phyloP scores from a whole-genome alignment of 2,888 invertebrate genomes.

The Nasonovia ribisnigri region DNA sequence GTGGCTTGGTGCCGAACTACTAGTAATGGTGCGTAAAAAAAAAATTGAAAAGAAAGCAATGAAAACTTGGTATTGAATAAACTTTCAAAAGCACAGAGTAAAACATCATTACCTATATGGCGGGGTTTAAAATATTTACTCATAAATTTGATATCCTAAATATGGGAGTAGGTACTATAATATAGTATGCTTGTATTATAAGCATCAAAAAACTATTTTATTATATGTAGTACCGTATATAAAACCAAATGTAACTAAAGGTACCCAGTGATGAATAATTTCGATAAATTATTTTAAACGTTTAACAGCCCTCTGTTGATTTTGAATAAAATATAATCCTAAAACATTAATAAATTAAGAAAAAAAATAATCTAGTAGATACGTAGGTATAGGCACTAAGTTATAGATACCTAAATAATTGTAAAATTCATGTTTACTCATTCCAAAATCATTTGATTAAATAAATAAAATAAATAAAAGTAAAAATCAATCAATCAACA shows the following conservation, averaged over 20 bases:
- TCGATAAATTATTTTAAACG: neutral
- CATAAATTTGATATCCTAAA: neutral
- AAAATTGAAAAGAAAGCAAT: slow-evolving; percentile 22
- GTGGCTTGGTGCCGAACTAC: neutral
- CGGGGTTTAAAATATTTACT: neutral
- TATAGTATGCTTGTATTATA: neutral
- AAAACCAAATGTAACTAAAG: neutral
- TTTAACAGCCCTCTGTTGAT: neutral
- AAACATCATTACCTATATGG: neutral
- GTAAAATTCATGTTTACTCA: neutral
- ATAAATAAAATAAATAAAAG: neutral
- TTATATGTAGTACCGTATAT: neutral
- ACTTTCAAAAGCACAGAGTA: neutral
- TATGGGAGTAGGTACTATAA: neutral
- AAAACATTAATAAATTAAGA: neutral
- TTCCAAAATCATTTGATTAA: neutral
- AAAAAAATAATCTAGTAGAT: neutral
- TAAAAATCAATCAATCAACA: neutral
- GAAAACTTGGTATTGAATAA: neutral
- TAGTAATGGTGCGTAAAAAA: slow-evolving; percentile 31
- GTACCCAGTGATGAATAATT: neutral
- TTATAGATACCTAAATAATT: neutral
- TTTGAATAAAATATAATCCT: neutral
- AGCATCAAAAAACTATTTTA: neutral
- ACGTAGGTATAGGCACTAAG: too few species aligned